Conservation (phyloP, 2,888 invertebrate species). For the Hemistola chrysoprasaria region DNA sequence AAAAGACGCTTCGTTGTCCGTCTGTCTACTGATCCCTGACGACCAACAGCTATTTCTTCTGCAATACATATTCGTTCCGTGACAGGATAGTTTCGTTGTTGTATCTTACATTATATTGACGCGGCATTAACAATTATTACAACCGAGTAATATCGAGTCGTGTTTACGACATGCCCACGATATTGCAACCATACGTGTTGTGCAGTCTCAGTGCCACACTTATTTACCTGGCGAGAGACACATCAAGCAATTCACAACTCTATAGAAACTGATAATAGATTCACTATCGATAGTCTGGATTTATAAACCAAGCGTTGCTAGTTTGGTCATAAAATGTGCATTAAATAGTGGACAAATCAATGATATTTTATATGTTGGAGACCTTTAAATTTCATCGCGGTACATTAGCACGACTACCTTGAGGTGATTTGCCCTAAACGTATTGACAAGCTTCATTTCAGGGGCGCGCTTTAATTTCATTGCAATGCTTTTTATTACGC, state of each 20-base stretch:
- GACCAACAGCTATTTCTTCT: constrained; percentile 3
- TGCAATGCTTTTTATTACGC: no score
- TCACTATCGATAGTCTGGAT: neutral
- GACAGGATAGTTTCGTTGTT: no score
- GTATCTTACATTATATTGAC: constrained; percentile 20
- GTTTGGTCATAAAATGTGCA: constrained; percentile 15
- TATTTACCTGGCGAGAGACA: constrained; percentile 16
- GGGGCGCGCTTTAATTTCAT: no score
- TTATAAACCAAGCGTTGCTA: constrained; percentile 8
- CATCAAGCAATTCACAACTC: constrained; percentile 10
- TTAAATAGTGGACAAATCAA: constrained; percentile 12
- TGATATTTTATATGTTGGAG: no score
- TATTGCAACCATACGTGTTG: constrained; percentile 26
- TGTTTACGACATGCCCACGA: constrained; percentile 24
- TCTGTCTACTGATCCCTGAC: no score
- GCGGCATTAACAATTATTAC: no score
- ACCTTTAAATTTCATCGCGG: no score
- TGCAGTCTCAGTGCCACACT: constrained; percentile 25
- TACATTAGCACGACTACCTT: no score
- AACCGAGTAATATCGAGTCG: constrained; percentile 17
- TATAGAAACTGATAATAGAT: constrained; percentile 4
- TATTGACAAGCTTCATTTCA: no score
- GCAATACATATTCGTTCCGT: constrained; percentile 12
- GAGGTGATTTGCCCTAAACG: no score
- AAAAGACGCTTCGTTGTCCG: no score